Evolutionary conservation across 2,113 vertebrate genomes (phyloP).

Genomic region (Onychorhynchus coronatus): DNA sequence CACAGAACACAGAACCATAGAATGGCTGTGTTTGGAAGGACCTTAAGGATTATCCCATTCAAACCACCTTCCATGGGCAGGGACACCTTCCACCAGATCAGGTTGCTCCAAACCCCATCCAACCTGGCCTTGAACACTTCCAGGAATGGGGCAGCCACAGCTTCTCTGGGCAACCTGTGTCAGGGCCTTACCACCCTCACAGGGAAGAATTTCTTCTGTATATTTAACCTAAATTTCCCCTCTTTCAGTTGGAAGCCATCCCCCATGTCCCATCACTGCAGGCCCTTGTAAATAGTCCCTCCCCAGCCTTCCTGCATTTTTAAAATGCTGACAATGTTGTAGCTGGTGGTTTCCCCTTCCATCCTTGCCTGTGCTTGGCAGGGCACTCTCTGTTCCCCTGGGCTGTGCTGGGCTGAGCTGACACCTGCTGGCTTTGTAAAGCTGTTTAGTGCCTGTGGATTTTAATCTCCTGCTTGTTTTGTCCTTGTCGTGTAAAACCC

Average conservation of each 20-base stretch:
- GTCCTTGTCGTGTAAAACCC: not conserved
- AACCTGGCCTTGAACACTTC: rapidly evolving
- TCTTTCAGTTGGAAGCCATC: not conserved
- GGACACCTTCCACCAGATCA: not conserved
- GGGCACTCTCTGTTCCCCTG: not conserved
- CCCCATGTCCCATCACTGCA: not conserved
- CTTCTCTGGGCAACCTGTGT: not conserved
- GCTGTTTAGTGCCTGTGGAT: not conserved
- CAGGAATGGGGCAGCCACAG: not conserved
- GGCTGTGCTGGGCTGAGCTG: not conserved
- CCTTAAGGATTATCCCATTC: not conserved
- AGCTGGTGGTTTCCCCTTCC: not conserved
- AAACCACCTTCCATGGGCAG: not conserved
- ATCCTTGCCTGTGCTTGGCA: not conserved
- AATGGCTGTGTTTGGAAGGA: not conserved
- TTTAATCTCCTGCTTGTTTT: conserved; percentile 22
- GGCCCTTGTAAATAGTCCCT: not conserved
- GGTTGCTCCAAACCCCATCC: rapidly evolving
- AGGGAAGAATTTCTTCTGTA: not conserved
- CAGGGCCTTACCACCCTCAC: rapidly evolving
- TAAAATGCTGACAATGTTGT: not conserved
- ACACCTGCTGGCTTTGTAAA: not conserved
- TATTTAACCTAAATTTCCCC: not conserved
- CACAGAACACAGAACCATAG: not conserved
- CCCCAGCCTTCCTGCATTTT: not conserved